Conservation (phyloP, 23 tunicate species). For the Botrylloides violaceus region DNA sequence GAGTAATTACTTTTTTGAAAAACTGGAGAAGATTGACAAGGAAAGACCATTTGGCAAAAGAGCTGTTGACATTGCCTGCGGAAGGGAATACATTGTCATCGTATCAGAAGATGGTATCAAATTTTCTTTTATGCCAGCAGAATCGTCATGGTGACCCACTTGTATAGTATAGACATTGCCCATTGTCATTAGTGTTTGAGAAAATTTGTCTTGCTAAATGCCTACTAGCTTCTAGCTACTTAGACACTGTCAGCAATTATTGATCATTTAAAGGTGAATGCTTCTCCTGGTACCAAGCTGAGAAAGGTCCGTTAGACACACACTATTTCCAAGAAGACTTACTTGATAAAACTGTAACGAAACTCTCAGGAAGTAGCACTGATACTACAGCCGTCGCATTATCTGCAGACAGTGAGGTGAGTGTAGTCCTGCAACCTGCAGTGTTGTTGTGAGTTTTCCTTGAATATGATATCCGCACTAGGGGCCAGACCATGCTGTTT, state of each 20-base stretch:
- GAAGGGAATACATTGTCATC: conserved; percentile 53
- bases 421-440: too few species aligned
- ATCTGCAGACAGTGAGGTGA: conserved; percentile 2
- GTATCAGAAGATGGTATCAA: conserved; percentile 55
- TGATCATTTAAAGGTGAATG: not conserved
- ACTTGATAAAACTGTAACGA: not conserved
- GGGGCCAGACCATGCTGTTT: too few species aligned
- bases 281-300: not conserved
- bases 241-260: too few species aligned
- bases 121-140: too few species aligned
- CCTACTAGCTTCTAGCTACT: too few species aligned
- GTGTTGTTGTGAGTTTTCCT: too few species aligned
- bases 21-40: not conserved
- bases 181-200: too few species aligned
- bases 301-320: not conserved
- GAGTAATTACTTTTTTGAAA: not conserved
- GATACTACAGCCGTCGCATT: conserved; percentile 5
- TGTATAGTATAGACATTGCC: too few species aligned
- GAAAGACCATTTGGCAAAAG: not conserved
- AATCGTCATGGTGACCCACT: too few species aligned
- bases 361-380: not conserved
- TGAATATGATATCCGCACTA: too few species aligned
- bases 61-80: conserved; percentile 53
- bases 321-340: not conserved
- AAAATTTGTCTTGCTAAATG: too few species aligned